Base-by-base conservation (phyloP, 2,113 vertebrate genomes). In the Odocoileus virginianus region DNA sequence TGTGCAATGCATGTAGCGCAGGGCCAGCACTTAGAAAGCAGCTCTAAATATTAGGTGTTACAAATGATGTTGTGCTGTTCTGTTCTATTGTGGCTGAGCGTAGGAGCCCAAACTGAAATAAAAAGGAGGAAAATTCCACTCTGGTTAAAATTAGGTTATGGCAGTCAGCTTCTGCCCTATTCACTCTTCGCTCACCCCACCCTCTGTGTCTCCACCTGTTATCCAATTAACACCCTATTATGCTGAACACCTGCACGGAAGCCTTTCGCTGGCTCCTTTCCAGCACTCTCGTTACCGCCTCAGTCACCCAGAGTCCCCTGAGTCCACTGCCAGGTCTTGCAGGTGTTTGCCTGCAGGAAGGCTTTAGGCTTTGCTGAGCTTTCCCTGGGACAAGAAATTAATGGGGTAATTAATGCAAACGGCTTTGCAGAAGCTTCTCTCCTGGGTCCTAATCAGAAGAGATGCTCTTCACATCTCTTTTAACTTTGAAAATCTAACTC, bases 81-180 rank as follows among this genome's bases (percentile, higher is more conserved):
- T 5, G 6, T 67, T 95, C 47, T 71, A 33, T 6, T 57, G 86
- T 30, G 50, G 64, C 45, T 17, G 52, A 36, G n/a, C 7, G 55
- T 86, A 79, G 52, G 86, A 91, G 45, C 27, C 58, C 55, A 52
- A 36, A 85, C 30, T 40, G 76, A 30, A 82, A 33, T 10, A 23
- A 82, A 36, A 28, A 85, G 86, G 50, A 98, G 97, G 97, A 98
- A 98, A 98, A 97, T 98, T 98, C 97, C 98, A 96, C 58, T 97
- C 52, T 33, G 19, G 91, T 91, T 88, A 81, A 98, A 98, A 97
- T 84, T 60, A 95, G 97, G 96, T 93, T 97, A 45, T 1, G 27
- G 79, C 45, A 82, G 79, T 43, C 61, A 40, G 96, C 67, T 54
- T 79, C 83, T 91, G 91, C 81, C 84, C 52, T 16, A 0, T 27